A percentile compares a stretch with the other conserved stretches of the same genome.
Evolutionary conservation across 2,113 vertebrate species (phyloP).

Genomic region (Peromyscus californicus): DNA sequence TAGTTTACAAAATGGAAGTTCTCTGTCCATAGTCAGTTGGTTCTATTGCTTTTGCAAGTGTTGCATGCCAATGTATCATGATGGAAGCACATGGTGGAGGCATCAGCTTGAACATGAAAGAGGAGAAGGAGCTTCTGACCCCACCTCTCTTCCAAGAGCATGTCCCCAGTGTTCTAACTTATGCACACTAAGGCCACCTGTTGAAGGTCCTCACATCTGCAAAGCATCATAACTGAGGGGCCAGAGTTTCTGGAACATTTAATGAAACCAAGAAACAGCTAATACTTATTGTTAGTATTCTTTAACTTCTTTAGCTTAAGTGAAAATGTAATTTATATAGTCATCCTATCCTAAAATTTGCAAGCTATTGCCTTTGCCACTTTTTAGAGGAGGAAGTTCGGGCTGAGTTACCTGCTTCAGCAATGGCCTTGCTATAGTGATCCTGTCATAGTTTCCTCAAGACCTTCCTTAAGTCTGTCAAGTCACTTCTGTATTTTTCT

Average conservation of each 20-base stretch:
- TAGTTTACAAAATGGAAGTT: background rate
- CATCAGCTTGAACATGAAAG: fast-evolving
- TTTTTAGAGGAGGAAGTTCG: background rate
- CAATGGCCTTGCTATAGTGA: background rate
- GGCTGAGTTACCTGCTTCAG: background rate
- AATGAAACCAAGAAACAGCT: background rate
- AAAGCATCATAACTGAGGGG: background rate
- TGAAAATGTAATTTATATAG: background rate
- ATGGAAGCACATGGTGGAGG: background rate
- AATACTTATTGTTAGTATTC: background rate
- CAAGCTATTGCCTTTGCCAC: background rate
- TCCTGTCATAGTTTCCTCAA: background rate
- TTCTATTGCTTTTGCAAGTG: background rate
- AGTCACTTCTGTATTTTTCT: background rate
- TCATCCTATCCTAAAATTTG: background rate
- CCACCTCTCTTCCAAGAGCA: background rate
- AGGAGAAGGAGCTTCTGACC: fast-evolving
- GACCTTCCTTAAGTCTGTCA: background rate
- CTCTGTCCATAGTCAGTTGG: background rate
- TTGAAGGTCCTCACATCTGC: background rate
- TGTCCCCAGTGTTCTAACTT: too few species aligned
- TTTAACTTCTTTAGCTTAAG: background rate
- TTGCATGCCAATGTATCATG: background rate
- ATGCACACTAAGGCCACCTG: too few species aligned
- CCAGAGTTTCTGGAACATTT: background rate